Percentiles rank a stretch among this genome's conserved stretches.
Evolutionary conservation across 2,888 invertebrate species (phyloP).

Genomic region (Caenorhabditis sp.): DNA sequence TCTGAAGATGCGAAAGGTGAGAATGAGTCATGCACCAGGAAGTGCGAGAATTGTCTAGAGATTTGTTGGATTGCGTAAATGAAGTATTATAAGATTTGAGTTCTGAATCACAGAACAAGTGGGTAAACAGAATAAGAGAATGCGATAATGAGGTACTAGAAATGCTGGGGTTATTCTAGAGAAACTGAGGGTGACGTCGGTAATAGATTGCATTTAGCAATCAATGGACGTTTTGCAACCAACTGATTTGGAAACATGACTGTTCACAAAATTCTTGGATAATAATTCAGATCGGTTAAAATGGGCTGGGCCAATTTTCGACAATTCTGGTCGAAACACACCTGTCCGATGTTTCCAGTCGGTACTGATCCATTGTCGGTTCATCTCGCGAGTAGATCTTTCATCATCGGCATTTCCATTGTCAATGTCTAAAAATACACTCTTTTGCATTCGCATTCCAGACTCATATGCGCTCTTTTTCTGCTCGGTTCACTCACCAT

Average conservation of each 20-base stretch:
- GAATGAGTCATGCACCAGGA: conserved; percentile 1
- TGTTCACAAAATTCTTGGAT: too few relatives aligned
- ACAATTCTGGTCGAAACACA: neutral
- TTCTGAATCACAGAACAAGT: too few relatives aligned
- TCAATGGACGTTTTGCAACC: too few relatives aligned
- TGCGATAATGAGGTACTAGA: too few relatives aligned
- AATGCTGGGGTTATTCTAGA: too few relatives aligned
- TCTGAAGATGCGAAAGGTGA: conserved; percentile 25
- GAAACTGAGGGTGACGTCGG: too few relatives aligned
- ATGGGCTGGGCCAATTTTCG: neutral
- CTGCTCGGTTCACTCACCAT: conserved; percentile 35
- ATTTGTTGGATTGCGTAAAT: too few relatives aligned
- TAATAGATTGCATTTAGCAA: too few relatives aligned
- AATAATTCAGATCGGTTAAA: neutral
- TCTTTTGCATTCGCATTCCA: neutral
- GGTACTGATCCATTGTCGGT: conserved; percentile 53
- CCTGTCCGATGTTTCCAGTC: conserved; percentile 61
- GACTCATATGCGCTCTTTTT: neutral
- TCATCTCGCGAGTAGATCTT: conserved; percentile 48
- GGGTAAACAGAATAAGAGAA: neutral
- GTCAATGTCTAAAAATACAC: conserved; percentile 57
- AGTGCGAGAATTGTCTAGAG: neutral
- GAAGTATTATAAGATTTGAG: too few relatives aligned
- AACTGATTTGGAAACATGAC: too few relatives aligned
- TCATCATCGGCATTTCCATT: conserved; percentile 66